Evolutionary conservation across 2,113 vertebrate species (phyloP), one percentile per base, ranked within the genome.

Genomic region (Indicator maculatus): DNA sequence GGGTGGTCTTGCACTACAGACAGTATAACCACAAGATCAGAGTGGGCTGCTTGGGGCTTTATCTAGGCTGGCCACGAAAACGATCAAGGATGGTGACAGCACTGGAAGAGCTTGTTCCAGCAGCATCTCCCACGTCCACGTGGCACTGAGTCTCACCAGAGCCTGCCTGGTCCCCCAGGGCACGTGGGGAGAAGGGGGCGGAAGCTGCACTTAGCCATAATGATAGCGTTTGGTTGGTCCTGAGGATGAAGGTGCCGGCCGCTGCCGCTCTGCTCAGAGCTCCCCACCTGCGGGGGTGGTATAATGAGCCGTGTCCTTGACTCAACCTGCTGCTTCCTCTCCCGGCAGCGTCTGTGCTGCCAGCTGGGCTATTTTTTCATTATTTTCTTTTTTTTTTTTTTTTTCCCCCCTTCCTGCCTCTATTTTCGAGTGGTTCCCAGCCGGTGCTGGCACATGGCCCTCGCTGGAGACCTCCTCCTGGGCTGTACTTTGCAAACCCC

Each of bases 251-350:
- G 61, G 19, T 45, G 47, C 71, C 2, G 82, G 55, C 64, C 4
- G 2, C 74, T 88, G 61, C 58, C 59, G 79, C 91, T 94, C 83
- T 0, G 28, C 87, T 93, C 77, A 0, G 61, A 16, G 47, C 83
- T 79, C 78, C 5, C 67, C 94, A 94, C 95, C 94, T 79, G 93
- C 50, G 94, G 95, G 95, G 95, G 95, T 74, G 95, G 96, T 84
- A 93, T 96, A 95, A 97, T 88, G 87, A 95, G 94, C 93, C 7
- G 56, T 93, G 93, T 96, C 96, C 96, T 96, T 85, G 75, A 83
- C 94, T 97, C 96, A 97, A 92, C 96, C 94, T 94, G 94, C 85
- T 6, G 85, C 88, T 96, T 97, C 96, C 95, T 95, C 91, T 95
- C 79, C 82, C n/a, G 14, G 91, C 93, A 91, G 83, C 21, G 89